These are phyloP conservation scores for Apaloderma vittatum DNA, from an alignment of 2,113 vertebrate species.

Conservation along the genomic window DNA sequence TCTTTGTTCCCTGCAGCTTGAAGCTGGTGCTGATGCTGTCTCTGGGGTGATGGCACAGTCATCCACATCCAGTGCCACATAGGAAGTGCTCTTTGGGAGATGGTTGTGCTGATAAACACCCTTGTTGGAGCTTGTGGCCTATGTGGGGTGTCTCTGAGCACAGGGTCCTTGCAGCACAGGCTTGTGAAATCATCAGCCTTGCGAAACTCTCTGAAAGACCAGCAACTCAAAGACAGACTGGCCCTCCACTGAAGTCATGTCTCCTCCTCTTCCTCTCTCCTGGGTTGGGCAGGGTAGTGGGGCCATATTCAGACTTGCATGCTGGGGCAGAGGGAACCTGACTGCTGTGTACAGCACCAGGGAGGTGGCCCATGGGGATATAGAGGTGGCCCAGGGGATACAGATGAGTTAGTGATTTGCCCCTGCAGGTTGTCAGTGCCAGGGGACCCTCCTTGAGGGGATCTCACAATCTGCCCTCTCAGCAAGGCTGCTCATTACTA, in stretches of 20 bases:
- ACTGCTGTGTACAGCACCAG: not conserved
- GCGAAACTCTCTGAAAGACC: not conserved
- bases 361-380: not conserved
- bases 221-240: not conserved
- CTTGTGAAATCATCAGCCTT: not conserved
- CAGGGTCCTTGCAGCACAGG: not conserved
- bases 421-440: not conserved
- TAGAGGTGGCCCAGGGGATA: not conserved
- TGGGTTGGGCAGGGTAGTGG: not conserved
- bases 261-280: not conserved
- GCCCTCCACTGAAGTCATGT: not conserved
- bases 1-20: not conserved
- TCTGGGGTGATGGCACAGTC: not conserved
- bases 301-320: not conserved
- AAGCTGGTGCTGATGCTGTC: not conserved
- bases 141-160: not conserved
- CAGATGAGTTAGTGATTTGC: not conserved
- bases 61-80: not conserved
- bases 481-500: not conserved
- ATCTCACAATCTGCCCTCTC: not conserved
- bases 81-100: not conserved
- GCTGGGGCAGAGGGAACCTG: not conserved
- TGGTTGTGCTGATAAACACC: not conserved
- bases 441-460: not conserved
- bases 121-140: not conserved